phyloP scores from a whole-genome alignment of 2,113 vertebrate genomes.

The Entosphenus tridentatus region DNA sequence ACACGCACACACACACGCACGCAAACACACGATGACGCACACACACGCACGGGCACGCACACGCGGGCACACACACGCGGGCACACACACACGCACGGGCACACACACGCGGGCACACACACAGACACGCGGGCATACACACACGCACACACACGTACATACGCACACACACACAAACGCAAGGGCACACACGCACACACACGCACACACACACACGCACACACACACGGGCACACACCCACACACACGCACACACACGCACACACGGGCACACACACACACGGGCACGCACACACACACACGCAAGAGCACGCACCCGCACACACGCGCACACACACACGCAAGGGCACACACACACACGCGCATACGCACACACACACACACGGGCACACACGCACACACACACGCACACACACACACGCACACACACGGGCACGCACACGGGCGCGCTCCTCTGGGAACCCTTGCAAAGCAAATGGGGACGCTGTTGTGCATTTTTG shows the following conservation, averaged over 20 bases:
- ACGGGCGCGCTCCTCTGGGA: not conserved
- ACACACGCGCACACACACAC: not conserved
- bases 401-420: constrained; percentile 2
- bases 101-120: not conserved
- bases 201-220: not conserved
- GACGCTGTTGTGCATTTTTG: too few relatives aligned
- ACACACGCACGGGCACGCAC: not conserved
- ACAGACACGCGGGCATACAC: not conserved
- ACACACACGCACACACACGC: not conserved
- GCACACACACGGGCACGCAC: not conserved
- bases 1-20: not conserved
- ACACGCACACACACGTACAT: too few relatives aligned
- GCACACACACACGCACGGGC: not conserved
- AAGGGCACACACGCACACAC: not conserved
- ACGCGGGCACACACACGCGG: not conserved
- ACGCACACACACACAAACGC: too few relatives aligned
- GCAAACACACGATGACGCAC: not conserved
- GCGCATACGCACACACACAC: not conserved
- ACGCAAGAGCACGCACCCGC: too few relatives aligned
- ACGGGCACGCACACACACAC: too few relatives aligned
- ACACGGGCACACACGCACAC: not conserved
- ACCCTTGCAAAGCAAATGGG: too few relatives aligned
- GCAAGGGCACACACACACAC: not conserved
- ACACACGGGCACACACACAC: too few relatives aligned
- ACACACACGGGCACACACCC: not conserved